Percentiles rank a stretch among this genome's conserved stretches.
These are phyloP conservation scores for Pogoniulus pusillus DNA, from an alignment of 2,797 vertebrate genomes.

Conservation along the genomic window DNA sequence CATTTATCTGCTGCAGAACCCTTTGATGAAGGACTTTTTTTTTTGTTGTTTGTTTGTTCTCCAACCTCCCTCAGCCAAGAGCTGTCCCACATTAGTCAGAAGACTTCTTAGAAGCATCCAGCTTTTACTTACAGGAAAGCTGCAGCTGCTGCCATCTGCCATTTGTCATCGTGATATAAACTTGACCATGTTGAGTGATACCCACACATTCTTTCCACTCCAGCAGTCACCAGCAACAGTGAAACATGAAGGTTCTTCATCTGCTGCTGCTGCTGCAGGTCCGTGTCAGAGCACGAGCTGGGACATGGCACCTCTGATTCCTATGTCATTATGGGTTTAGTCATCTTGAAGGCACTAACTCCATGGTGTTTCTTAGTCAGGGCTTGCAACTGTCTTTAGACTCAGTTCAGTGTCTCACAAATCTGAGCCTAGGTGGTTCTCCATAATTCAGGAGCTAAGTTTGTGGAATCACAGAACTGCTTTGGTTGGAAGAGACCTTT, in stretches of 20 bases:
- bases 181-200: not conserved
- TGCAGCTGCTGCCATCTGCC: not conserved
- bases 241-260: too few relatives aligned
- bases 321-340: not conserved
- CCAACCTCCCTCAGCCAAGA: not conserved
- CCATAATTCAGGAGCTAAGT: not conserved
- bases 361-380: fast-evolving
- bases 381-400: not conserved
- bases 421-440: not conserved
- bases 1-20: not conserved
- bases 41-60: not conserved
- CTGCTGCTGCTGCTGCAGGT: not conserved
- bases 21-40: not conserved
- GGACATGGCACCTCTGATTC: not conserved
- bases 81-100: not conserved
- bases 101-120: not conserved
- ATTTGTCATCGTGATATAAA: not conserved
- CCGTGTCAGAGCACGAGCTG: fast-evolving
- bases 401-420: too few relatives aligned
- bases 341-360: not conserved
- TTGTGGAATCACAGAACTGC: too few relatives aligned
- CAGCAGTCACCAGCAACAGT: not conserved
- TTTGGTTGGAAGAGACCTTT: too few relatives aligned
- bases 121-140: conserved; percentile 21
- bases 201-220: not conserved